phyloP scores from a whole-genome alignment of 2,113 vertebrate species.

The Phoxinus phoxinus region DNA sequence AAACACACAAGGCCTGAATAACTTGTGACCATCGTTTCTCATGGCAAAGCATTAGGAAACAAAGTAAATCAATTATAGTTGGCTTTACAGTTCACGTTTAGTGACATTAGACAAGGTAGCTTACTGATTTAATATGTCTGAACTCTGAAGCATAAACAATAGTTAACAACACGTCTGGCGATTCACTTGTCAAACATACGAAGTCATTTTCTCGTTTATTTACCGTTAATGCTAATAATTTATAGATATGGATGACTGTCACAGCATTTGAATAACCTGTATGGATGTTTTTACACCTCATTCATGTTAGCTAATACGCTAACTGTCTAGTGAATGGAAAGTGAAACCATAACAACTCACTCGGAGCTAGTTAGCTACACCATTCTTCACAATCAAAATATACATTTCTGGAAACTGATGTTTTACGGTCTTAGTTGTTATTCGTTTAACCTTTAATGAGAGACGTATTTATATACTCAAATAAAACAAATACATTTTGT shows the following conservation, averaged over 20 bases:
- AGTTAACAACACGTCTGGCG: not conserved
- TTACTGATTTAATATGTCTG: not conserved
- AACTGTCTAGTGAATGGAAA: slow-evolving; percentile 25
- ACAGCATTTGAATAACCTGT: not conserved
- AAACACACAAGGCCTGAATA: slow-evolving; percentile 6
- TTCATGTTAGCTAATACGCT: not conserved
- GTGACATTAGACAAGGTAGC: not conserved
- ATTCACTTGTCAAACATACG: not conserved
- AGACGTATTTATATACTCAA: not conserved
- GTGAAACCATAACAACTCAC: slow-evolving; percentile 34
- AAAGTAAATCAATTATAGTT: not conserved
- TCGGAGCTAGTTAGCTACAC: not conserved
- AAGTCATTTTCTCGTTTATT: not conserved
- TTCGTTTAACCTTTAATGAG: not conserved
- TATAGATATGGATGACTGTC: not conserved
- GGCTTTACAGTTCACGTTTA: not conserved
- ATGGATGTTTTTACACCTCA: not conserved
- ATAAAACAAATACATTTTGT: not conserved
- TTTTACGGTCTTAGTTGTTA: not conserved
- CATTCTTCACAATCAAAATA: not conserved
- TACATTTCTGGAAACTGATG: not conserved
- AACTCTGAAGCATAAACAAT: not conserved
- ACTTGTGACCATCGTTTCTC: not conserved
- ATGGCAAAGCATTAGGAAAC: not conserved
- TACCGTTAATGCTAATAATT: not conserved